These are phyloP conservation scores for Hermodice carunculata DNA, from an alignment of 2,888 invertebrate species.

Conservation along the genomic window DNA sequence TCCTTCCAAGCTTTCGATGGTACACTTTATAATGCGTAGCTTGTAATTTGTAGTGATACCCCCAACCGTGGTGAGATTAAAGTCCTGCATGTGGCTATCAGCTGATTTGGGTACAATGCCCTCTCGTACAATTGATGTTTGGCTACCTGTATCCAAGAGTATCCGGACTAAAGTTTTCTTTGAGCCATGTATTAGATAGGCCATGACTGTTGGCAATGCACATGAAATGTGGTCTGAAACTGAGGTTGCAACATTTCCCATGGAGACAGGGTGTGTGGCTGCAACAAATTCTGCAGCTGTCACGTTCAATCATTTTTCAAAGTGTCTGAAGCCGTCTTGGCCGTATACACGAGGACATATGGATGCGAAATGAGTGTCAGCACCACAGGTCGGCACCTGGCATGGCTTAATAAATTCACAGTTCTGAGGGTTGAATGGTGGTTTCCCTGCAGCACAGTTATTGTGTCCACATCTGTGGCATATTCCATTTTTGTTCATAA, in stretches of 20 bases:
- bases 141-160: slow-evolving; percentile 5
- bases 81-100: slow-evolving; percentile 1
- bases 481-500: background rate
- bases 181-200: slow-evolving; percentile 7
- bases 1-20: slow-evolving; percentile 4
- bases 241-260: background rate
- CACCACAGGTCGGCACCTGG: background rate
- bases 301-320: background rate
- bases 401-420: background rate
- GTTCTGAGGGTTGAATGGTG: background rate
- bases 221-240: background rate
- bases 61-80: slow-evolving; percentile 6
- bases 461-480: background rate
- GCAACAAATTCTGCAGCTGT: background rate
- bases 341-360: background rate
- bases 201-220: slow-evolving; percentile 17
- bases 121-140: slow-evolving; percentile 4
- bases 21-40: slow-evolving; percentile 3
- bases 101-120: slow-evolving; percentile 7
- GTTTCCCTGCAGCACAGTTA: background rate
- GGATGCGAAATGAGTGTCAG: background rate
- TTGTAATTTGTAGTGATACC: background rate
- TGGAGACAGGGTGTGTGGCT: background rate
- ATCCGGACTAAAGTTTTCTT: slow-evolving; percentile 1
- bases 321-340: background rate